Evolutionary conservation across 1,140 invertebrate genomes (phyloP).

Genomic region (Hylyphantes graminicola): DNA sequence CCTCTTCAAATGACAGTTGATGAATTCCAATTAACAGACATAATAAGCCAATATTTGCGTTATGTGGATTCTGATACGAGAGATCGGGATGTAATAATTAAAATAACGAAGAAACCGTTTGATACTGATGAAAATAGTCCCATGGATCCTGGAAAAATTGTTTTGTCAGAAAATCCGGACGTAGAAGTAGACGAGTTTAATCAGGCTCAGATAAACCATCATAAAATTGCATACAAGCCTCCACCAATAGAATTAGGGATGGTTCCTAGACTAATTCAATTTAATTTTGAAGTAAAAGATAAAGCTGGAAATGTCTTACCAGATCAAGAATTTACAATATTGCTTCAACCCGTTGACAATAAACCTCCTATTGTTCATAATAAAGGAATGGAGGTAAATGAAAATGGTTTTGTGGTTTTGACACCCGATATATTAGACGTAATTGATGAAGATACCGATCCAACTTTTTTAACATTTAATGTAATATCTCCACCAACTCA

Average conservation of each 20-base stretch:
- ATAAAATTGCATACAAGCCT: conserved; percentile 68
- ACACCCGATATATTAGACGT: conserved; percentile 66
- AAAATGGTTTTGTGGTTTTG: conserved; percentile 66
- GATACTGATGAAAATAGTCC: conserved; percentile 66
- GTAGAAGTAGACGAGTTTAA: conserved; percentile 65
- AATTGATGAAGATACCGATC: conserved; percentile 66
- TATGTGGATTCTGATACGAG: conserved; percentile 67
- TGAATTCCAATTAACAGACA: conserved; percentile 66
- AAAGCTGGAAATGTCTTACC: conserved; percentile 66
- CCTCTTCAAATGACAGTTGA: conserved; percentile 66
- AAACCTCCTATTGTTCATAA: conserved; percentile 67
- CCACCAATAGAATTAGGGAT: conserved; percentile 67
- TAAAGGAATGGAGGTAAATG: conserved; percentile 65
- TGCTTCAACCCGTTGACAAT: conserved; percentile 68
- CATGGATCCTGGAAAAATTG: conserved; percentile 66
- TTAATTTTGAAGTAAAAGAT: conserved; percentile 68
- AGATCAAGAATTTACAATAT: conserved; percentile 67
- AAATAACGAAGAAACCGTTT: conserved; percentile 65
- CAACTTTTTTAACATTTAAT: conserved; percentile 65
- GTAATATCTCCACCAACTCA: conserved; percentile 65
- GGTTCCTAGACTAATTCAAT: conserved; percentile 66
- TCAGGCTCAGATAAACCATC: conserved; percentile 68
- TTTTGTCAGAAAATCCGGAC: conserved; percentile 66
- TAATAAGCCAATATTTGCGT: conserved; percentile 66
- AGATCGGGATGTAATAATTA: conserved; percentile 65